Base-by-base conservation (phyloP, 2,797 vertebrate genomes). In the Pipistrellus pipistrellus region DNA sequence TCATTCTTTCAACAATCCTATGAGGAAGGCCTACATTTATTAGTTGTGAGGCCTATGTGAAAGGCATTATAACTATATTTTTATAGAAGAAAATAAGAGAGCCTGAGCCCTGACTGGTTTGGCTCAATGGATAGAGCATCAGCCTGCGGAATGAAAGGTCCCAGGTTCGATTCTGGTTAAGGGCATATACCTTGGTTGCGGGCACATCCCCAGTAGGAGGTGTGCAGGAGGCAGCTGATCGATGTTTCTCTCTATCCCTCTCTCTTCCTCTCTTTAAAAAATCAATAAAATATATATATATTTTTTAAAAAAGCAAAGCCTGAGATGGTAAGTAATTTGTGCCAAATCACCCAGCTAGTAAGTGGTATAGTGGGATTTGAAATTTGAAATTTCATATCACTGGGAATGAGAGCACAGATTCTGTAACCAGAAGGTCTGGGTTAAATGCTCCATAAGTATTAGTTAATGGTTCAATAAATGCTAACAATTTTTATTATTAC, bases 1-100 rank as follows among this genome's bases (percentile, higher is more conserved):
- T 87, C 35, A 93, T 91, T 90, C 64, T 91, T 95, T 88, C 44
- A 91, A 51, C n/a, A 80, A 75, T 30, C 25, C 69, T 76, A 71
- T n/a, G 30, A 90, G 30, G 41, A 73, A 66, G 27, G 30, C 38
- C 73, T 82, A 77, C 10, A 73, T 64, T 92, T 81, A 76, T 17
- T 84, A 80, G 55, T 76, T 82, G 81, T 59, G 75, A 96, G 48
- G 53, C 32, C 30, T 95, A n/a, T 80, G 23, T 73, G 15, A 25
- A 80, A 83, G 32, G 35, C 35, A 55, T 59, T 71, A 25, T 66
- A 41, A 53, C 13, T 88, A 41, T 57, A 81, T 57, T 88, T 88
- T 91, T 57, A 82, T 27, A 66, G 20, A 83, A 55, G 51, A 55
- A 73, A 85, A 93, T 72, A 53, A 51, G 15, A 82, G 44, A 9